phyloP scores from a whole-genome alignment of 2,113 vertebrate species.

The Alosa alosa region DNA sequence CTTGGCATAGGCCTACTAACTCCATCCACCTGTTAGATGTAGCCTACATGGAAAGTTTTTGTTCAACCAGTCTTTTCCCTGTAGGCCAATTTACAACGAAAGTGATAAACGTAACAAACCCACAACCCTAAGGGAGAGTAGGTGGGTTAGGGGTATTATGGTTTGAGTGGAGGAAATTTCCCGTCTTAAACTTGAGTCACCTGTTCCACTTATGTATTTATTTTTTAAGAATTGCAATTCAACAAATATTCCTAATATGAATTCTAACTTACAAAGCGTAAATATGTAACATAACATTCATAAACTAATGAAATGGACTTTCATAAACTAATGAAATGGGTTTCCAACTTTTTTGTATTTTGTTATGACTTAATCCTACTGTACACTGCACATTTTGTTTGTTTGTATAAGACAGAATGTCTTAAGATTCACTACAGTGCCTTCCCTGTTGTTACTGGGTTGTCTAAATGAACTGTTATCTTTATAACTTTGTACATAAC shows the following conservation, averaged over 20 bases:
- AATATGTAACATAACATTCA: too few species aligned
- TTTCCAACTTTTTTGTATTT: too few species aligned
- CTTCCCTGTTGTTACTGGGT: too few species aligned
- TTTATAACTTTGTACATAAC: neutral
- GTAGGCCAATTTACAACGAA: neutral
- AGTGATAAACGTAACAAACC: neutral
- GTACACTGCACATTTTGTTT: too few species aligned
- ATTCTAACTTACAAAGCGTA: too few species aligned
- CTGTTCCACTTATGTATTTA: neutral
- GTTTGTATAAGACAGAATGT: too few species aligned
- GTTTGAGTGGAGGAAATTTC: neutral
- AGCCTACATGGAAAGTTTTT: constrained; percentile 11
- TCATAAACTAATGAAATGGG: too few species aligned
- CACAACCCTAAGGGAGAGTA: neutral
- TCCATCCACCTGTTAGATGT: neutral
- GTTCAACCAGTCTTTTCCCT: neutral
- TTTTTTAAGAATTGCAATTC: too few species aligned
- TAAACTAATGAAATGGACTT: too few species aligned
- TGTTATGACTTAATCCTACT: too few species aligned
- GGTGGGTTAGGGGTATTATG: neutral
- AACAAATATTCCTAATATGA: too few species aligned
- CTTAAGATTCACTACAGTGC: too few species aligned
- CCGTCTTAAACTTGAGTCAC: neutral
- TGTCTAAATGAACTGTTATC: neutral
- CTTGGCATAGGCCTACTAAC: neutral